phyloP scores from a whole-genome alignment of 2,888 invertebrate genomes.

The Oxyscelio sp. region DNA sequence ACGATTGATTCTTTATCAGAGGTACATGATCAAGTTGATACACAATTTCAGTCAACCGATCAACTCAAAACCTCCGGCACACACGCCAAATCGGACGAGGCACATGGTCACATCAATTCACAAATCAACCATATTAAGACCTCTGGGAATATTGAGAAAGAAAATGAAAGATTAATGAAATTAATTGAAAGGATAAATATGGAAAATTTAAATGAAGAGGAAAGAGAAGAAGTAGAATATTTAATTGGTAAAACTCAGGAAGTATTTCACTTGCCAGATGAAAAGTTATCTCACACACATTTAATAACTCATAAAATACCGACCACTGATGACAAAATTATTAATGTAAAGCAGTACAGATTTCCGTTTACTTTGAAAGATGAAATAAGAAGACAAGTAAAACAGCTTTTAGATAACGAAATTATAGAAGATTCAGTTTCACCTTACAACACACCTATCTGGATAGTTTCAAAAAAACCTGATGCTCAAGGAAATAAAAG shows the following conservation, averaged over 20 bases:
- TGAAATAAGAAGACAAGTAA: constrained; percentile 56
- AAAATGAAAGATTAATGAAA: background rate
- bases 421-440: constrained; percentile 47
- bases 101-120: no score
- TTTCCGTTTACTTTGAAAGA: constrained; percentile 39
- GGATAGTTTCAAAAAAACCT: no score
- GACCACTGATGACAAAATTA: constrained; percentile 25
- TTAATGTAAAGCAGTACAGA: constrained; percentile 44
- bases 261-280: constrained; percentile 9
- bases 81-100: background rate
- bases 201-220: background rate
- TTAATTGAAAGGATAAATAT: background rate
- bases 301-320: constrained; percentile 9
- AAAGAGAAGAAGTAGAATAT: background rate
- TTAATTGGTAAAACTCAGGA: constrained; percentile 7
- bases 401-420: constrained; percentile 35
- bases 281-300: background rate
- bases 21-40: no score
- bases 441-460: no score
- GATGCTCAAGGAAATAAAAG: no score
- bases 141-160: no score
- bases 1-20: no score
- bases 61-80: background rate
- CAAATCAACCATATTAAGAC: no score
- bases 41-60: no score